phyloP scores from a whole-genome alignment of 2,797 vertebrate species.

The Lagodon rhomboides region DNA sequence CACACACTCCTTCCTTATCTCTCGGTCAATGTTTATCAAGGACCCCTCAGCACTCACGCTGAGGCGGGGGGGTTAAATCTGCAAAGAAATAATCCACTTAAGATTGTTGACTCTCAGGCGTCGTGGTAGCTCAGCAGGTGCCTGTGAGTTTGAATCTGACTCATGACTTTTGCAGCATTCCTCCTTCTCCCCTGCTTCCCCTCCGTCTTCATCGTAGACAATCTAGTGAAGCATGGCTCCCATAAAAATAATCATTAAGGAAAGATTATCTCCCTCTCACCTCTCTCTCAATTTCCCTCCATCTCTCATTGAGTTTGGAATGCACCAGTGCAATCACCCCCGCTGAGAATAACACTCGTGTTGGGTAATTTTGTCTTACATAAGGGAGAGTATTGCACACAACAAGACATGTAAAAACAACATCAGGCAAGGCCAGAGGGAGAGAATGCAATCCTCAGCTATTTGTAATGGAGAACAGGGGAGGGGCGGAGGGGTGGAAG shows the following conservation, averaged over 20 bases:
- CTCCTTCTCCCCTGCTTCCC: conserved; percentile 33
- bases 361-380: conserved; percentile 83
- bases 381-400: conserved; percentile 80
- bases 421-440: conserved; percentile 79
- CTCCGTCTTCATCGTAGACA: conserved; percentile 47
- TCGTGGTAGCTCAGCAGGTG: conserved; percentile 71
- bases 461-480: conserved; percentile 80
- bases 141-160: conserved; percentile 63
- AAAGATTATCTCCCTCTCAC: conserved; percentile 73
- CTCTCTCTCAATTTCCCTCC: conserved; percentile 62
- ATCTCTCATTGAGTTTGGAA: conserved; percentile 75
- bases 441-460: conserved; percentile 83
- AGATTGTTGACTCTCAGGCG: conserved; percentile 61
- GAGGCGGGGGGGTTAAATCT: conserved; percentile 60
- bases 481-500: conserved; percentile 65
- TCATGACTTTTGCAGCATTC: conserved; percentile 63
- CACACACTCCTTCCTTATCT: conserved; percentile 56
- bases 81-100: conserved; percentile 74
- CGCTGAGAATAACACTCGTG: conserved; percentile 68
- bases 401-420: conserved; percentile 85
- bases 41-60: conserved; percentile 49
- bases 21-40: conserved; percentile 69
- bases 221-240: conserved; percentile 64
- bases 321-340: conserved; percentile 73
- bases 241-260: conserved; percentile 78